phyloP scores from a whole-genome alignment of 37 sponge, comb jelly and placozoan species.

The Ianthella basta region DNA sequence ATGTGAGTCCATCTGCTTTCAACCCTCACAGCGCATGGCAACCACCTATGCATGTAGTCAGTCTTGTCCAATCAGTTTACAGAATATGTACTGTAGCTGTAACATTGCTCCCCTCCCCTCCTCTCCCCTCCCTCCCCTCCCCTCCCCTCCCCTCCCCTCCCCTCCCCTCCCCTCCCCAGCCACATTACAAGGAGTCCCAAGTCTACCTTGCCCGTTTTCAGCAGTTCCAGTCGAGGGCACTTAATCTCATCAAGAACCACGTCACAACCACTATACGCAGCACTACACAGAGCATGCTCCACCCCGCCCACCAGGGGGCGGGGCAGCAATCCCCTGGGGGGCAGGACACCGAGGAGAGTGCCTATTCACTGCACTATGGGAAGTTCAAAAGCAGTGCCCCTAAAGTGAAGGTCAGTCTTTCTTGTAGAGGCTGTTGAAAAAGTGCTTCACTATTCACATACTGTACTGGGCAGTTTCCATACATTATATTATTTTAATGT shows the following conservation, averaged over 20 bases:
- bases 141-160: background rate
- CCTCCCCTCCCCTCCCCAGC: slow-evolving; percentile 43
- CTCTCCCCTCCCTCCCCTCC: background rate
- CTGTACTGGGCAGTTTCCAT: too few relatives aligned
- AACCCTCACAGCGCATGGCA: background rate
- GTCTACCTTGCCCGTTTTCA: slow-evolving; percentile 88
- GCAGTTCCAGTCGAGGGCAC: slow-evolving; percentile 82
- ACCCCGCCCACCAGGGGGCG: background rate
- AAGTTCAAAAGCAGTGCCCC: slow-evolving; percentile 87
- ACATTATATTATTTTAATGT: background rate
- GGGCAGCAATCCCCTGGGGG: background rate
- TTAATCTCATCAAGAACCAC: slow-evolving; percentile 78
- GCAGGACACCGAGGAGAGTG: slow-evolving; percentile 31
- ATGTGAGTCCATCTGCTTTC: slow-evolving; percentile 56
- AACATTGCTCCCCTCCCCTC: background rate
- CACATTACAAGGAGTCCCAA: slow-evolving; percentile 92
- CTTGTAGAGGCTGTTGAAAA: slow-evolving; percentile 15
- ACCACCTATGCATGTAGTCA: too few relatives aligned
- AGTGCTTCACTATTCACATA: background rate
- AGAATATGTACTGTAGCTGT: background rate
- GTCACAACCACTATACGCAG: slow-evolving; percentile 64
- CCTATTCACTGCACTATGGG: slow-evolving; percentile 82
- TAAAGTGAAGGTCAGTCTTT: slow-evolving; percentile 69
- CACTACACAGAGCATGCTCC: slow-evolving; percentile 63
- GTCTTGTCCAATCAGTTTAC: background rate